These are phyloP conservation scores for Ophiodon elongatus DNA, from an alignment of 2,113 vertebrate genomes.

Conservation along the genomic window DNA sequence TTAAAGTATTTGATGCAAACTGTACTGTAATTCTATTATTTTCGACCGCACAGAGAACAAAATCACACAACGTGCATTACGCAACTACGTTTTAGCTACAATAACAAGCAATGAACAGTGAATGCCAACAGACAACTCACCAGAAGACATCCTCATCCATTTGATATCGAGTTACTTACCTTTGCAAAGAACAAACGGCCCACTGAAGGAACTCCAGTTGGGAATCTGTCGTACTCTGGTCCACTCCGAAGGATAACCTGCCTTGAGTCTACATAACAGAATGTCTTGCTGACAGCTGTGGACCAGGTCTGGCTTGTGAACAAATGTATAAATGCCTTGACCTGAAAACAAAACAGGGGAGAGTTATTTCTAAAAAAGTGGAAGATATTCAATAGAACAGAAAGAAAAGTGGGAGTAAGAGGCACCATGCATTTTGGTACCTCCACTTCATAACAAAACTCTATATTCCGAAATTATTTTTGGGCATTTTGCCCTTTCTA, in stretches of 20 bases:
- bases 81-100: not conserved
- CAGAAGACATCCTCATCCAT: not conserved
- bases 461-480: not conserved
- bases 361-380: not conserved
- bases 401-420: not conserved
- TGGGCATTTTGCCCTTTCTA: not conserved
- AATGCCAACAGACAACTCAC: not conserved
- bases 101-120: not conserved
- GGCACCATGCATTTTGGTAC: not conserved
- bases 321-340: slow-evolving; percentile 86
- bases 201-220: slow-evolving; percentile 87
- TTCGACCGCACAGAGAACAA: not conserved
- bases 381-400: not conserved
- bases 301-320: slow-evolving; percentile 89
- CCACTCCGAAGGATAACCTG: slow-evolving; percentile 81
- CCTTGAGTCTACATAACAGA: slow-evolving; percentile 88
- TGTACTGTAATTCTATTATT: not conserved
- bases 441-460: not conserved
- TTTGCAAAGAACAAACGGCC: slow-evolving; percentile 92
- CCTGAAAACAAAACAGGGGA: slow-evolving; percentile 76
- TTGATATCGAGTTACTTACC: slow-evolving; percentile 77
- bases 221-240: slow-evolving; percentile 91
- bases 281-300: slow-evolving; percentile 91
- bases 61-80: not conserved
- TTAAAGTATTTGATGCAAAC: not conserved